These are phyloP conservation scores for Merops nubicus DNA, from an alignment of 2,113 vertebrate genomes.

Conservation along the genomic window DNA sequence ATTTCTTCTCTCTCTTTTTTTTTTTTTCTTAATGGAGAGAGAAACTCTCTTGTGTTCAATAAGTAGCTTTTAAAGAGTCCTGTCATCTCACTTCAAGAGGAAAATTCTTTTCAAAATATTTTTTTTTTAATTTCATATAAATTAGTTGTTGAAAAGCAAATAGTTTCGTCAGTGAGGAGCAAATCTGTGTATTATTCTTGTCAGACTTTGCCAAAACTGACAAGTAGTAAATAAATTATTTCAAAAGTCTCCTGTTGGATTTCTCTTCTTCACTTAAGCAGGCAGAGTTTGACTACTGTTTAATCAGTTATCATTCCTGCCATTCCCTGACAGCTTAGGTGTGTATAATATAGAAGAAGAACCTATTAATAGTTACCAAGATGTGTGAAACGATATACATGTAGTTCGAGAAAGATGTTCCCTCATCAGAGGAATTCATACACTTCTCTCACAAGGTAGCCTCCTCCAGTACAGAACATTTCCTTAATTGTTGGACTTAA, in stretches of 20 bases:
- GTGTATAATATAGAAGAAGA: neutral
- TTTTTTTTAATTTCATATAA: neutral
- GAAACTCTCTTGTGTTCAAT: rapidly evolving
- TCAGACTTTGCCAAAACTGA: neutral
- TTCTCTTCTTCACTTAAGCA: neutral
- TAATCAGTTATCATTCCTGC: neutral
- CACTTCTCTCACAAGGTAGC: neutral
- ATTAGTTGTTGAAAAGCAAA: neutral
- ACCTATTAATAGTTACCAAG: neutral
- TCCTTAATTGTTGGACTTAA: neutral
- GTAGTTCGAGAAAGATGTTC: neutral
- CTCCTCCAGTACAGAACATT: neutral
- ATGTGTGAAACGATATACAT: neutral
- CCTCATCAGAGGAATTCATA: neutral
- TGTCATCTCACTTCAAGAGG: neutral
- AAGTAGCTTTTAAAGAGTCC: neutral
- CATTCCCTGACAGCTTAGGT: neutral
- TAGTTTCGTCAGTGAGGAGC: neutral
- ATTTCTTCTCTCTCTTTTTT: no score
- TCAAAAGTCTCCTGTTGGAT: neutral
- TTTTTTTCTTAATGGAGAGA: no score
- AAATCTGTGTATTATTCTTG: neutral
- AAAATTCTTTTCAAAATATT: neutral
- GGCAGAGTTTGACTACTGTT: neutral
- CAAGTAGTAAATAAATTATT: neutral